Evolutionary conservation across 2,888 invertebrate genomes (phyloP).

Genomic region (Napeogenes sylphis): DNA sequence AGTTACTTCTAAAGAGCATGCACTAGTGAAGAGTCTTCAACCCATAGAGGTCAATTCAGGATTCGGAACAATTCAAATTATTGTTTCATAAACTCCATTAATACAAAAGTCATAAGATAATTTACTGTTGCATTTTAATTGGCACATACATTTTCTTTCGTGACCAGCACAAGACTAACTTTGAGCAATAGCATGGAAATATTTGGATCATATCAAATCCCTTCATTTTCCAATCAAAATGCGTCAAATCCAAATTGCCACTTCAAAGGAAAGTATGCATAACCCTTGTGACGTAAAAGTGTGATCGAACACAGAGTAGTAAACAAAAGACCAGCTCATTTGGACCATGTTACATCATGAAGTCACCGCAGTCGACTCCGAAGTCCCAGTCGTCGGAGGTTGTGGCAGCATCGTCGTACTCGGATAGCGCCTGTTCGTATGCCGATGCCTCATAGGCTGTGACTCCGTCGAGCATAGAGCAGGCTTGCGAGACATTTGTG

Average conservation of each 20-base stretch:
- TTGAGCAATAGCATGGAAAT: constrained; percentile 40
- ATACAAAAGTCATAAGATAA: constrained; percentile 51
- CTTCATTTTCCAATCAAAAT: constrained; percentile 6
- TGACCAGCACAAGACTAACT: constrained; percentile 55
- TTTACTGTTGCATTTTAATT: constrained; percentile 41
- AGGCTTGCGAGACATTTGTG: constrained; percentile 79
- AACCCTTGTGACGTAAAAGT: not conserved
- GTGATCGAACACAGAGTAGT: constrained; percentile 2
- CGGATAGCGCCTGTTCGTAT: constrained; percentile 79
- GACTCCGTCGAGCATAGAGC: constrained; percentile 74
- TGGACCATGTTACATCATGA: constrained; percentile 77
- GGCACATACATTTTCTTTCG: constrained; percentile 47
- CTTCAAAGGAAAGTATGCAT: not conserved
- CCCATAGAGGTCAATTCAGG: constrained; percentile 20
- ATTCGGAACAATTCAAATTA: constrained; percentile 23
- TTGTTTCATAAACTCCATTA: constrained; percentile 22
- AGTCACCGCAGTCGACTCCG: constrained; percentile 84
- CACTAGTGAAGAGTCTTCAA: constrained; percentile 45
- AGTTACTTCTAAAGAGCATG: constrained; percentile 62
- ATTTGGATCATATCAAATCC: constrained; percentile 10
- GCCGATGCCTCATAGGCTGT: constrained; percentile 79
- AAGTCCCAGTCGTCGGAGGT: constrained; percentile 82
- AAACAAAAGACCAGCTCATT: constrained; percentile 9
- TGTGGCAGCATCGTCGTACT: constrained; percentile 73
- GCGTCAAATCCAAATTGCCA: constrained; percentile 21